A percentile compares a stretch with the other conserved stretches of the same genome.
Conservation (phyloP, 1,140 invertebrate genomes). For the Chionoecetes opilio region DNA sequence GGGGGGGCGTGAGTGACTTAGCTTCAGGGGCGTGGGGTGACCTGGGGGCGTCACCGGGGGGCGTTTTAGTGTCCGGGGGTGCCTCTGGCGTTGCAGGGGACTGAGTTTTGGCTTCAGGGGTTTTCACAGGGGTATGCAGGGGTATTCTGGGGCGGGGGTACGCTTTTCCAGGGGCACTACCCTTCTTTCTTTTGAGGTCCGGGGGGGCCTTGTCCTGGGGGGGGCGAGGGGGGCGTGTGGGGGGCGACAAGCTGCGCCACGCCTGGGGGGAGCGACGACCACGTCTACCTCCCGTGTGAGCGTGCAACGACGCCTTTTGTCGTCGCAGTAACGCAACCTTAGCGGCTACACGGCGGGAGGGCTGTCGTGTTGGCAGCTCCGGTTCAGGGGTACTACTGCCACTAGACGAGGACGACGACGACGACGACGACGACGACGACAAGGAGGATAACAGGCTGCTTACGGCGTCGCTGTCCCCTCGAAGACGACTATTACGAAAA, state of each 20-base stretch:
- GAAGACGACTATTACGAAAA: slow-evolving; percentile 46
- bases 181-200: not conserved
- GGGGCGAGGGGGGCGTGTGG: not conserved
- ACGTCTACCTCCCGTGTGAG: slow-evolving; percentile 58
- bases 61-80: too few relatives aligned
- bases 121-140: not conserved
- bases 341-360: slow-evolving; percentile 56
- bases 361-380: slow-evolving; percentile 50
- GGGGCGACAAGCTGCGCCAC: slow-evolving; percentile 69
- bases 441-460: slow-evolving; percentile 40
- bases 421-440: slow-evolving; percentile 45
- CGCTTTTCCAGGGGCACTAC: not conserved
- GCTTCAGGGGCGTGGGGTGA: too few relatives aligned
- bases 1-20: too few relatives aligned
- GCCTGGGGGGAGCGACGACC: slow-evolving; percentile 49
- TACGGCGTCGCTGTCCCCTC: slow-evolving; percentile 41
- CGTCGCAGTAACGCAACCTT: slow-evolving; percentile 55
- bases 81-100: too few relatives aligned
- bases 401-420: slow-evolving; percentile 40
- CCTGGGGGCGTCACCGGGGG: too few relatives aligned
- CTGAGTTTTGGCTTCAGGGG: not conserved
- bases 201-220: not conserved
- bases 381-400: slow-evolving; percentile 69
- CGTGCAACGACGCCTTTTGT: slow-evolving; percentile 51
- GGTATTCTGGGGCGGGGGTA: not conserved